Evolutionary conservation across 2,113 vertebrate genomes (phyloP).

Genomic region (Platysteira castanea): DNA sequence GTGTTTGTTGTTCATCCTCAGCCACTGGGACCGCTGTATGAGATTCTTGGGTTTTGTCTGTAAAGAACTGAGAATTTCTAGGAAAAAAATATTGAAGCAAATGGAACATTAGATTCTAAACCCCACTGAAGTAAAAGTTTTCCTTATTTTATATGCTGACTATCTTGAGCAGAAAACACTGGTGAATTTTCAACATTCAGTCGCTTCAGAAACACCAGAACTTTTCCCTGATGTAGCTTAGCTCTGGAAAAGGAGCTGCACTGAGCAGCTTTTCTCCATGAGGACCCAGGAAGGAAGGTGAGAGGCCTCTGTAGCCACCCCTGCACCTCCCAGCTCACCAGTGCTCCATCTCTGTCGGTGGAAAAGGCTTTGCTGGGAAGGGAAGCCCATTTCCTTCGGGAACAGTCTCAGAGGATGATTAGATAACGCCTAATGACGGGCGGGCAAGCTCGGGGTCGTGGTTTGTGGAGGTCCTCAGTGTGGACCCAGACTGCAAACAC

Average conservation of each 20-base stretch:
- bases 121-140: neutral
- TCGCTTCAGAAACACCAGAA: neutral
- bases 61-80: neutral
- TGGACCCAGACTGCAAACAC: neutral
- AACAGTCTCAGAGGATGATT: neutral
- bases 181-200: neutral
- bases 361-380: neutral
- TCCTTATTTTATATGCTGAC: neutral
- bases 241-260: neutral
- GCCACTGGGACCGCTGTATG: neutral
- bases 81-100: fast-evolving
- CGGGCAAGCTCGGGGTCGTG: neutral
- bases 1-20: neutral
- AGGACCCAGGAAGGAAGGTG: neutral
- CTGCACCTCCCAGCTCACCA: neutral
- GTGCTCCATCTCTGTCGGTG: neutral
- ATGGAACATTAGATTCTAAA: neutral
- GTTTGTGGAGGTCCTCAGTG: neutral
- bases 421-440: neutral
- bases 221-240: neutral
- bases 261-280: neutral
- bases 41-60: neutral
- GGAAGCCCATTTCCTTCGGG: neutral
- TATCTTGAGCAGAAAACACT: neutral
- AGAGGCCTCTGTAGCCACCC: neutral